These are phyloP conservation scores for Anticlea derivata DNA, from an alignment of 2,888 invertebrate species.

Conservation along the genomic window DNA sequence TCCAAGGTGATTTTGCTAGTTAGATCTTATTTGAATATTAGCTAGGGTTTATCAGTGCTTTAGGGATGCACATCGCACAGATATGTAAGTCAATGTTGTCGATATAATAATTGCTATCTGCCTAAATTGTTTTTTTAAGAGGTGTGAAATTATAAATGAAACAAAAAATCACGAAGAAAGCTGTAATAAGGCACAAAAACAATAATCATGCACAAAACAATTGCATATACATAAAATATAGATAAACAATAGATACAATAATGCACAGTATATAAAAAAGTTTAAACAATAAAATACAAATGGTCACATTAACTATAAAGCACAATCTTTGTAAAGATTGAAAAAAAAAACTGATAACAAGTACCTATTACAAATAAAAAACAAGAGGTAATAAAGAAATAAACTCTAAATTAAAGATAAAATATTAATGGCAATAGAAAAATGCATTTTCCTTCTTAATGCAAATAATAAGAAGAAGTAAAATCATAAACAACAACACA, in stretches of 20 bases:
- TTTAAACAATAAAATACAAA: background rate
- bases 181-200: constrained; percentile 38
- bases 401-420: constrained; percentile 19
- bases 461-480: background rate
- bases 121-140: background rate
- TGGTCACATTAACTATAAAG: background rate
- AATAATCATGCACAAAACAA: constrained; percentile 33
- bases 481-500: constrained; percentile 19
- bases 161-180: constrained; percentile 36
- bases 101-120: background rate
- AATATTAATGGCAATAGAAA: constrained; percentile 6
- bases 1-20: constrained; percentile 11
- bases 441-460: constrained; percentile 21
- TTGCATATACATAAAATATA: background rate
- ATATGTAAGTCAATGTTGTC: background rate
- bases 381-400: constrained; percentile 33
- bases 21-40: background rate
- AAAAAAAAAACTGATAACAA: constrained; percentile 27
- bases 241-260: constrained; percentile 1
- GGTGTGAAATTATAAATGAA: constrained; percentile 31
- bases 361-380: constrained; percentile 32
- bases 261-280: background rate
- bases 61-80: constrained; percentile 1
- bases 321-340: background rate
- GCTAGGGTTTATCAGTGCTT: background rate